These are phyloP conservation scores for Cyanoderma ruficeps DNA, from an alignment of 2,113 vertebrate species.

Conservation along the genomic window DNA sequence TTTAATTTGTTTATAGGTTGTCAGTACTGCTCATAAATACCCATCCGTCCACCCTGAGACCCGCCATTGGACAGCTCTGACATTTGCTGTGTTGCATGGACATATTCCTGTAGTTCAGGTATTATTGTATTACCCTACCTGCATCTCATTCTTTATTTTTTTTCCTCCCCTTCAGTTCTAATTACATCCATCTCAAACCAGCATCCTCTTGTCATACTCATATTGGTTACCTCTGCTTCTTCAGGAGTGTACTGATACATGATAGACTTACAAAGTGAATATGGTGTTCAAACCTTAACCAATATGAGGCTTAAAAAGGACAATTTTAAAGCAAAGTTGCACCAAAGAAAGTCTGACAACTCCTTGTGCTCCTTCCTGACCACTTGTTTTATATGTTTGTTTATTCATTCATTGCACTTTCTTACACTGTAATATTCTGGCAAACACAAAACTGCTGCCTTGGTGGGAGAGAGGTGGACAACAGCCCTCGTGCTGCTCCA, in stretches of 20 bases:
- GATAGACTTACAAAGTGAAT: constrained; percentile 6
- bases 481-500: not conserved
- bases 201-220: constrained; percentile 60
- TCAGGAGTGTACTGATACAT: constrained; percentile 58
- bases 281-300: constrained; percentile 52
- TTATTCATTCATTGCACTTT: constrained; percentile 55
- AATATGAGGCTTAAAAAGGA: constrained; percentile 69
- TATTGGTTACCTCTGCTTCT: constrained; percentile 76
- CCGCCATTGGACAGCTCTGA: constrained; percentile 97
- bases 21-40: constrained; percentile 97
- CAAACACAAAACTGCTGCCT: not conserved
- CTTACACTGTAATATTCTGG: not conserved
- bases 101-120: constrained; percentile 99
- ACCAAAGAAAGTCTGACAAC: constrained; percentile 54
- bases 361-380: constrained; percentile 66
- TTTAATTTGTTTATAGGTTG: constrained; percentile 91
- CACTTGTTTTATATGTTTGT: constrained; percentile 59
- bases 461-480: not conserved
- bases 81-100: constrained; percentile 98
- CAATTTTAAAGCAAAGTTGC: constrained; percentile 54
- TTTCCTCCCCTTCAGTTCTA: constrained; percentile 51
- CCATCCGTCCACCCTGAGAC: constrained; percentile 98
- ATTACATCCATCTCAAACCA: constrained; percentile 67
- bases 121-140: constrained; percentile 77
- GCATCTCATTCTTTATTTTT: constrained; percentile 68